Conservation (phyloP, 1,140 invertebrate genomes). For the Monochamus saltuarius region DNA sequence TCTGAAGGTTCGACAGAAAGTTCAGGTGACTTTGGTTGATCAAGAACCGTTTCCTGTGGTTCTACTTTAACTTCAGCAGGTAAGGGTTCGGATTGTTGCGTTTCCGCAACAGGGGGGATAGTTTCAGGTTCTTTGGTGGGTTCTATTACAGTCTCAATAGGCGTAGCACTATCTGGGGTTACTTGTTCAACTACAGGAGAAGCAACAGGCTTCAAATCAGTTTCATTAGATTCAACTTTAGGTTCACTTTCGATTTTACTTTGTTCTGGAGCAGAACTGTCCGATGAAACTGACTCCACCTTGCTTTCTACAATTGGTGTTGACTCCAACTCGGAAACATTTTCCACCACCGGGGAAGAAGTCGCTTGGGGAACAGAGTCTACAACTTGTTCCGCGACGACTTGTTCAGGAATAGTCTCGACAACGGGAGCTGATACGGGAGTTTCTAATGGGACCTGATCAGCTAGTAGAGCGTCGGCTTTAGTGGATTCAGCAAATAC, state of each 20-base stretch:
- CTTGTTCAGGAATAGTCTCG: slow-evolving; percentile 10
- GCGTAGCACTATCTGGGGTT: background rate
- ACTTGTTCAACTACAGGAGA: background rate
- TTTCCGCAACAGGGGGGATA: background rate
- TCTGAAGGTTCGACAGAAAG: background rate
- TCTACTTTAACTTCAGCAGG: no score
- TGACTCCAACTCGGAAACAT: background rate
- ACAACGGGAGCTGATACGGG: background rate
- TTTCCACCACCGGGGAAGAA: slow-evolving; percentile 5
- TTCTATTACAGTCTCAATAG: background rate
- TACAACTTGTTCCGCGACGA: slow-evolving; percentile 1
- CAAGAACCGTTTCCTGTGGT: no score
- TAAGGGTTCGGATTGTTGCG: no score
- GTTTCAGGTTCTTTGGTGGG: slow-evolving; percentile 1
- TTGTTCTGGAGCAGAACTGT: background rate
- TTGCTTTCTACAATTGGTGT: background rate
- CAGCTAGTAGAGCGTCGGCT: slow-evolving; percentile 35
- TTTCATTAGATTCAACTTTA: background rate
- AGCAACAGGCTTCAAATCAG: background rate
- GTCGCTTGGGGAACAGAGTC: slow-evolving; percentile 1
- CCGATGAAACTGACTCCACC: background rate
- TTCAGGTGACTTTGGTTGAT: no score
- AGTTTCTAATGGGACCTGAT: slow-evolving; percentile 20
- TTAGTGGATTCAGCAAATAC: slow-evolving; percentile 51
- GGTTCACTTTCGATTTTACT: background rate